Percentiles rank a stretch among this genome's conserved stretches.
These are phyloP conservation scores for Trachelus iudaicus DNA, from an alignment of 2,888 invertebrate species.

Conservation along the genomic window DNA sequence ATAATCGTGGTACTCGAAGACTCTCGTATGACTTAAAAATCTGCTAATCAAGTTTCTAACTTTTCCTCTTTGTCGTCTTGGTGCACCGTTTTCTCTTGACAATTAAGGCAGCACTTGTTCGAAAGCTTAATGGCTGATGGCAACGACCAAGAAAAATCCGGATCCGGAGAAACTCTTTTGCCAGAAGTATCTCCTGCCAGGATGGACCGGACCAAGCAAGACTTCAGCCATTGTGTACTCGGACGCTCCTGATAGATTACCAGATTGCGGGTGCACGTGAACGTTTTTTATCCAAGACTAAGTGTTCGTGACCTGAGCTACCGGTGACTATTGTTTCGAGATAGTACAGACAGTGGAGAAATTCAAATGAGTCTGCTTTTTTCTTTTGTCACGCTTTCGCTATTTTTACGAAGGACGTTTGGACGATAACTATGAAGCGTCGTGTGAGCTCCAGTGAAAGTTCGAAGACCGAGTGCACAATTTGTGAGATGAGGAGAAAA, in stretches of 20 bases:
- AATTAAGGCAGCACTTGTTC: neutral
- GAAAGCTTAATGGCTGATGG: neutral
- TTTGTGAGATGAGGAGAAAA: too few species aligned
- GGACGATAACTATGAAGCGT: too few species aligned
- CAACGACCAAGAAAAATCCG: neutral
- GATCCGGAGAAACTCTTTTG: neutral
- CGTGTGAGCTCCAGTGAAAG: too few species aligned
- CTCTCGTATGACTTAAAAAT: too few species aligned
- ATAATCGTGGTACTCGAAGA: neutral
- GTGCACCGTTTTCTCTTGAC: neutral
- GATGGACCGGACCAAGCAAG: neutral
- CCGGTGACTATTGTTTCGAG: neutral
- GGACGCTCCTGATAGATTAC: neutral
- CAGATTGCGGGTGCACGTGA: neutral
- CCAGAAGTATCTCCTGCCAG: neutral
- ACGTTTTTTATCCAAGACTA: neutral
- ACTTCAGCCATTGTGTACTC: neutral
- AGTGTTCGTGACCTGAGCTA: neutral
- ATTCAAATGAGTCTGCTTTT: too few species aligned
- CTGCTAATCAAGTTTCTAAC: too few species aligned
- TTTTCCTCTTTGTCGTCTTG: neutral
- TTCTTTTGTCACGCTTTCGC: too few species aligned
- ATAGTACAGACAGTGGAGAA: too few species aligned
- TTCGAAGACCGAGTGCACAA: too few species aligned
- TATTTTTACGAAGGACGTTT: too few species aligned